A percentile compares a stretch with the other conserved stretches of the same genome.
phyloP scores from a whole-genome alignment of 2,113 vertebrate genomes.

The Mustela nigripes region DNA sequence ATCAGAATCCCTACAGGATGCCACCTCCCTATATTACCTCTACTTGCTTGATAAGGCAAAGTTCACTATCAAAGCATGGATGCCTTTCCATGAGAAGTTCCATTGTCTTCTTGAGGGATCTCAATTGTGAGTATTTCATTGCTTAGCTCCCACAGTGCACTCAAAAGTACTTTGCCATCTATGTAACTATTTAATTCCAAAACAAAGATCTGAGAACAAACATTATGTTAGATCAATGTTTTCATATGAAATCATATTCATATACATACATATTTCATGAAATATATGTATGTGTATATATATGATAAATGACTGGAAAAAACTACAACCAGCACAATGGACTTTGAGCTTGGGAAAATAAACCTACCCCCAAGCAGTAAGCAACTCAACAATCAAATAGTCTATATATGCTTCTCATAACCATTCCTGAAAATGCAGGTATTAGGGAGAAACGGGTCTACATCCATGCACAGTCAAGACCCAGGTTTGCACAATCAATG shows the following conservation, averaged over 20 bases:
- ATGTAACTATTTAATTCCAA: conserved; percentile 21
- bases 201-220: conserved; percentile 33
- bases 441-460: neutral
- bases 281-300: neutral
- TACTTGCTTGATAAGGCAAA: neutral
- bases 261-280: neutral
- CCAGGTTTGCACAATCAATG: neutral
- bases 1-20: neutral
- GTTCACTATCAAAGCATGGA: neutral
- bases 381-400: neutral
- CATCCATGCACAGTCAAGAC: neutral
- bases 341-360: conserved; percentile 50
- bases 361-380: neutral
- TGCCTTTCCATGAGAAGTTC: neutral
- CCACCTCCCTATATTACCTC: neutral
- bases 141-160: neutral
- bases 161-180: conserved; percentile 41
- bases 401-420: neutral
- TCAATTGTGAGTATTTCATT: neutral
- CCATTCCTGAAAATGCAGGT: neutral
- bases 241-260: neutral
- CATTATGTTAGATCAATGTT: neutral
- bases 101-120: neutral
- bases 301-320: neutral
- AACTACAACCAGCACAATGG: neutral